phyloP scores from a whole-genome alignment of 2,888 invertebrate genomes.

The Teleogryllus oceanicus region DNA sequence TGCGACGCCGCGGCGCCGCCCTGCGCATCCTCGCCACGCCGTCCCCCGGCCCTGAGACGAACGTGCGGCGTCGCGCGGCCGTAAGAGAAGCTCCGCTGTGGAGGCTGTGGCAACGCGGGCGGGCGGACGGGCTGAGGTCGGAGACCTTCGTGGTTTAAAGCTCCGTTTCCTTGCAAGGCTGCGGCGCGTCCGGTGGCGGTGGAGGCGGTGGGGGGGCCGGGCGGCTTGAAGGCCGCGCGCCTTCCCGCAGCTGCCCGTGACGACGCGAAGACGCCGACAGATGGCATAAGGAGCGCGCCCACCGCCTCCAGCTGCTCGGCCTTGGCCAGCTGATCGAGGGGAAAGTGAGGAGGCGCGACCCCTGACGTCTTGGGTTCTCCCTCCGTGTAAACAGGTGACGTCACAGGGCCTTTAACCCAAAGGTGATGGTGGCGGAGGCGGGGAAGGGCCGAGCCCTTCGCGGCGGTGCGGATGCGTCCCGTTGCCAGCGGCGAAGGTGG shows the following conservation, averaged over 20 bases:
- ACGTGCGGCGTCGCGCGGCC: background rate
- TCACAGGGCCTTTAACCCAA: slow-evolving; percentile 18
- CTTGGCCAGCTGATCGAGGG: background rate
- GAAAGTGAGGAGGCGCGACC: background rate
- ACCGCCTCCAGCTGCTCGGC: background rate
- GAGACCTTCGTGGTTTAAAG: slow-evolving; percentile 3
- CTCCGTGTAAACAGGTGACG: background rate
- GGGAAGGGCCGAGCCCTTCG: too few relatives aligned
- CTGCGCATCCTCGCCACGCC: background rate
- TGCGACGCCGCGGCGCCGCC: background rate
- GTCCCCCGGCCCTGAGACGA: background rate
- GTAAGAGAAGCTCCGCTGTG: background rate
- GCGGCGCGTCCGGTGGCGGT: slow-evolving; percentile 4
- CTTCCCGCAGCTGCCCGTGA: background rate
- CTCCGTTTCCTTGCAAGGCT: slow-evolving; percentile 7
- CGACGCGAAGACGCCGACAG: background rate
- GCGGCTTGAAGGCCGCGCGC: background rate
- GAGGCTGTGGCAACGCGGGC: background rate
- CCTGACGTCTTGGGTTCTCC: slow-evolving; percentile 3
- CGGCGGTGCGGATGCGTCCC: background rate
- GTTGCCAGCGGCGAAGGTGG: background rate
- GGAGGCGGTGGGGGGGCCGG: background rate
- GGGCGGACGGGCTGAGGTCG: background rate
- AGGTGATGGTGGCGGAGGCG: background rate
- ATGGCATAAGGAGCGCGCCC: background rate